Conservation (phyloP, 2,888 invertebrate genomes). For the Caenorhabditis angaria region DNA sequence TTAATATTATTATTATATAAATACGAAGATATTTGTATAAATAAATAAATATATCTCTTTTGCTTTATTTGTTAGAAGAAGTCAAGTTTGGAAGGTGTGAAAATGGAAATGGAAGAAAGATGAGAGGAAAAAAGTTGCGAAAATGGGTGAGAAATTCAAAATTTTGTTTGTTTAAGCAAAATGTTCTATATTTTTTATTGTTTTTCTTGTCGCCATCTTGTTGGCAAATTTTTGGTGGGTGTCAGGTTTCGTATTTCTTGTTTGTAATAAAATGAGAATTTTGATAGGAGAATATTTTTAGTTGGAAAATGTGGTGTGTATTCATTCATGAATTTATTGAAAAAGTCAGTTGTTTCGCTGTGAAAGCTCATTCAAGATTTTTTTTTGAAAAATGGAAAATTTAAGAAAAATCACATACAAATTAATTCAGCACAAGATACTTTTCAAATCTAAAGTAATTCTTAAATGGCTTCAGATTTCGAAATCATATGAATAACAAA, state of each 20-base stretch:
- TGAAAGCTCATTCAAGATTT: too few species aligned
- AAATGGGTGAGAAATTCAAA: not conserved
- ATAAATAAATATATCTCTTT: conserved; percentile 1
- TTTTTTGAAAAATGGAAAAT: too few species aligned
- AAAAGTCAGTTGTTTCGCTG: too few species aligned
- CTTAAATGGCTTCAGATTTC: too few species aligned
- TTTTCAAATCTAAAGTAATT: too few species aligned
- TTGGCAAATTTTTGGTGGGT: not conserved
- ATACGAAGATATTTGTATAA: not conserved
- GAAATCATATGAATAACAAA: too few species aligned
- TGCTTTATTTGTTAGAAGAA: conserved; percentile 1
- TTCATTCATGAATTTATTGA: too few species aligned
- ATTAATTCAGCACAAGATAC: too few species aligned
- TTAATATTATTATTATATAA: not conserved
- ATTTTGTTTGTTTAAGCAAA: not conserved
- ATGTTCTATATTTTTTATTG: not conserved
- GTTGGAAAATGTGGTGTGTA: too few species aligned
- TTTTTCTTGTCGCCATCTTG: not conserved
- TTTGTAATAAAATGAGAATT: not conserved
- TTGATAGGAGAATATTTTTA: not conserved
- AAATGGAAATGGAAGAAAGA: not conserved
- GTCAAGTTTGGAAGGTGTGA: not conserved
- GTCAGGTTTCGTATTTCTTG: not conserved
- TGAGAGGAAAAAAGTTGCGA: conserved; percentile 1
- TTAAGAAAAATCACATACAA: too few species aligned